Evolutionary conservation across 2,888 invertebrate species (phyloP).

Genomic region (Mamestra brassicae): DNA sequence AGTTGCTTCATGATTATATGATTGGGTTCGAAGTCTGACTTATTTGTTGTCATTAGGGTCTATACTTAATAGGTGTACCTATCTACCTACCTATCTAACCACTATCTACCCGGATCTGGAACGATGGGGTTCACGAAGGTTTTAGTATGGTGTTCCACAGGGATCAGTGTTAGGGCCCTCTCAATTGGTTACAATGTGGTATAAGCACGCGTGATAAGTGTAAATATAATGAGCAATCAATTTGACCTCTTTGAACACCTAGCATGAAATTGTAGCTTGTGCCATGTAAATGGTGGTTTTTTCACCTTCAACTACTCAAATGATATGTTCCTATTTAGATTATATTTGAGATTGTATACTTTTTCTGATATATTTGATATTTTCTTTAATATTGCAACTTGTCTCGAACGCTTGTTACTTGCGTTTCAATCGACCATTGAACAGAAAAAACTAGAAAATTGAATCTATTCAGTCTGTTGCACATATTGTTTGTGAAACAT

Average conservation of each 20-base stretch:
- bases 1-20: too few relatives aligned
- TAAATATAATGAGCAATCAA: background rate
- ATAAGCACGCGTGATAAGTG: background rate
- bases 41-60: too few relatives aligned
- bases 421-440: slow-evolving; percentile 26
- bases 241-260: background rate
- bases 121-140: background rate
- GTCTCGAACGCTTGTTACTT: slow-evolving; percentile 36
- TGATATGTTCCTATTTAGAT: background rate
- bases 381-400: background rate
- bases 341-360: background rate
- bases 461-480: slow-evolving; percentile 23
- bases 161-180: background rate
- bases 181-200: background rate
- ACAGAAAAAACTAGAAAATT: slow-evolving; percentile 42
- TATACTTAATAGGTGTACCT: too few relatives aligned
- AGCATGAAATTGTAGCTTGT: background rate
- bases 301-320: background rate
- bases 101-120: background rate
- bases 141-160: background rate
- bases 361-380: background rate
- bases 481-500: slow-evolving; percentile 32
- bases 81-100: too few relatives aligned
- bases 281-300: background rate
- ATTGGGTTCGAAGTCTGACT: too few relatives aligned